Evolutionary conservation across 2,113 vertebrate species (phyloP), one percentile per base, ranked within the genome.

Genomic region (Sinosuthora webbiana): DNA sequence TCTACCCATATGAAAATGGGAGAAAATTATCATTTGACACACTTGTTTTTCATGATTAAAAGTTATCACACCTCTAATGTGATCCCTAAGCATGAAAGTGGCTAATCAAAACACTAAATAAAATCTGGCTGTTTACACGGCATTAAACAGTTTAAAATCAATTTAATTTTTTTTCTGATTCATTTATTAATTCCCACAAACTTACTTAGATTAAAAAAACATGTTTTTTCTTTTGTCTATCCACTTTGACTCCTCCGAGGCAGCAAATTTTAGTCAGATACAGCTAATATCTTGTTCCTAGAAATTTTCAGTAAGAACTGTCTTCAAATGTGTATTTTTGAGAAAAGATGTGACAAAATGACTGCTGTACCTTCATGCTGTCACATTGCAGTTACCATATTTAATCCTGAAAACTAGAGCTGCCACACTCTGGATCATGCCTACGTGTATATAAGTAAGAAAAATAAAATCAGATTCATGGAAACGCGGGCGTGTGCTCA

Each of bases 171-270:
- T 79, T 79, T 35, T 14, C 55, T 70, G 35, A 62, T 69, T 88
- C 13, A 55, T 67, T 84, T 92, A 84, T 78, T 80, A 88, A 88
- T 71, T 96, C 88, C 65, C 77, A 80, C 35, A 91, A 89, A 80
- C 24, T 75, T 64, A 53, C 52, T 5, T 50, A 86, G 90, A 76
- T 75, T 95, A 44, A 77, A 30, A 93, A 67, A 84, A 63, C 3
- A 44, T 7, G 20, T 33, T 37, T 52, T 87, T 78, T 90, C 68
- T 73, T 62, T 79, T 83, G 42, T 65, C 70, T 56, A 44, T 60
- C 35, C 82, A 64, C 78, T 47, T 87, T 23, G 28, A 90, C 83
- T 94, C 95, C 89, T 97, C 90, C 65, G 89, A 94, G 78, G 84
- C 91, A 97, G 70, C 68, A 93, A 50, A 33, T 33, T 85, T 88